Base-by-base conservation (phyloP, 2,888 invertebrate genomes). In the Chymomyza amoena region DNA sequence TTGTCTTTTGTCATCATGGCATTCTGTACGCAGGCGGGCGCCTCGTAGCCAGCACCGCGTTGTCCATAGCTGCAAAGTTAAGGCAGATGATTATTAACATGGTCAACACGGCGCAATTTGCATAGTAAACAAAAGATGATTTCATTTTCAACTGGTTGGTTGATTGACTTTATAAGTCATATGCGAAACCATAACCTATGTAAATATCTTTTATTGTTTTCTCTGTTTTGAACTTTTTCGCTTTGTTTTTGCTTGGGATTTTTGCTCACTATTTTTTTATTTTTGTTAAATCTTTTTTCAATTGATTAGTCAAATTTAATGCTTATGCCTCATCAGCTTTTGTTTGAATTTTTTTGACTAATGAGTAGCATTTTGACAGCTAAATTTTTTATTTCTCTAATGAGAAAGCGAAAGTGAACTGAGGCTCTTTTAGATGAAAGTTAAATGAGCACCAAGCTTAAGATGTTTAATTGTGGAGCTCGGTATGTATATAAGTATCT, bases 1-100 rank as follows among this genome's bases (percentile, higher is more conserved):
- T 98, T 98, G 92, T 98, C 98, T 92, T 97, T 97, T 87, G 96
- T 97, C 95, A 97, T 95, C 97, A 97, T 97, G 45, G 97, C 97
- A 91, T 97, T 97, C 91, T 97, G 97, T 69, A 98, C 96, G 83
- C 97, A 97, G 76, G 96, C 95, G 74, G 98, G 98, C 57, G 97
- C 97, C 90, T 96, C 96, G 32, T 88, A 88, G 62, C 91, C 84
- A 28, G 90, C 39, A 62, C 87, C 87, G 64, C 89, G 84, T 73
- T 93, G 88, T 91, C 93, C 90, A 90, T 90, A 90, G 73, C 91
- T 91, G 54, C 1, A 73, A 73, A 78, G 54, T 28, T 52, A 54
- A 66, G 66, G 25, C 39, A 69, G 16, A 25, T n/a, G 61, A 52
- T 56, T 45, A 45, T 13, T 45, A 13, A 45, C 39, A 13, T 45